Percentiles rank a stretch among this genome's conserved stretches.
phyloP scores from a whole-genome alignment of 2,888 invertebrate genomes.

The Timema cristinae region DNA sequence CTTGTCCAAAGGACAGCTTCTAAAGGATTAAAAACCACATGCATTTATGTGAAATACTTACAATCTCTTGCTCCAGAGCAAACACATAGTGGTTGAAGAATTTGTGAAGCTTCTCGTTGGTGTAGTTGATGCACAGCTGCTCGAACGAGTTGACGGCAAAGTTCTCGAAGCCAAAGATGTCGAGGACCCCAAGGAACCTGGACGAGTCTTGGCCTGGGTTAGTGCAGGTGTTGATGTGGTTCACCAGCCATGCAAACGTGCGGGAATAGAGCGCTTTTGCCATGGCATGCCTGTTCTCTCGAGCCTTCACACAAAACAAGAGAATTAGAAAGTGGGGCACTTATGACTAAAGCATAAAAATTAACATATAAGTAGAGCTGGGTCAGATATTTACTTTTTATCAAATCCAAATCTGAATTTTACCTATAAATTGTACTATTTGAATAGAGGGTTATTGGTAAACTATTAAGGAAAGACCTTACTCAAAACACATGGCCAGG shows the following conservation, averaged over 20 bases:
- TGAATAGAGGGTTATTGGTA: too few relatives aligned
- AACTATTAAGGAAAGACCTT: too few relatives aligned
- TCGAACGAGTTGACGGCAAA: slow-evolving; percentile 87
- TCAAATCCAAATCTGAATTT: too few relatives aligned
- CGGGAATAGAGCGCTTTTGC: slow-evolving; percentile 85
- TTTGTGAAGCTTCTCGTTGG: slow-evolving; percentile 90
- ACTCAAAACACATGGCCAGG: too few relatives aligned
- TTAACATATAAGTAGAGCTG: too few relatives aligned
- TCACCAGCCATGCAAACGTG: slow-evolving; percentile 88
- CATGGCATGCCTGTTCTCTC: slow-evolving; percentile 91
- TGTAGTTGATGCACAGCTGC: slow-evolving; percentile 90
- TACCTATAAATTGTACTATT: too few relatives aligned
- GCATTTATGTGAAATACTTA: slow-evolving; percentile 52
- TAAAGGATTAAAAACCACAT: slow-evolving; percentile 19
- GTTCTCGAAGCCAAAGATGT: slow-evolving; percentile 94
- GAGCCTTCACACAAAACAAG: slow-evolving; percentile 55
- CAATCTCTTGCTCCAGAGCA: slow-evolving; percentile 88
- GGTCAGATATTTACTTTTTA: too few relatives aligned
- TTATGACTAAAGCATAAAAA: too few relatives aligned
- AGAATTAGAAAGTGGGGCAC: too few relatives aligned
- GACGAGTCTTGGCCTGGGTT: slow-evolving; percentile 80
- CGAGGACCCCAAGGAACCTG: slow-evolving; percentile 79
- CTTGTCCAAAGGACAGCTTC: neutral
- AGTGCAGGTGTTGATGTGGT: slow-evolving; percentile 87
- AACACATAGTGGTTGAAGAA: slow-evolving; percentile 97